phyloP scores from a whole-genome alignment of 2,797 vertebrate species.

The Percopsis omiscomaycus region DNA sequence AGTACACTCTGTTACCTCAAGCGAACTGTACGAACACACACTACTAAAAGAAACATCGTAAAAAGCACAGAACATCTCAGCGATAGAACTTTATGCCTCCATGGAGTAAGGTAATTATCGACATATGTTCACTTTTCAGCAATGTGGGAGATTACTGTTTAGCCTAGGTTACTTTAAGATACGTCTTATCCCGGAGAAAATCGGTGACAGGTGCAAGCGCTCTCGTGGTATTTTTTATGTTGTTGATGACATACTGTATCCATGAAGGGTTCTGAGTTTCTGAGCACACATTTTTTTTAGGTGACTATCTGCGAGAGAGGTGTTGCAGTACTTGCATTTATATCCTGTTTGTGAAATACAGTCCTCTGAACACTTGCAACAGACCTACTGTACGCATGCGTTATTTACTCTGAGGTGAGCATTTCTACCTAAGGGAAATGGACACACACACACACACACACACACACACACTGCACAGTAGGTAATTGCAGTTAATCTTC shows the following conservation, averaged over 20 bases:
- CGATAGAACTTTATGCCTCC: conserved; percentile 42
- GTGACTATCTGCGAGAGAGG: conserved; percentile 4
- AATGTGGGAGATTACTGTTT: neutral
- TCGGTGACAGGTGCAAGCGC: conserved; percentile 56
- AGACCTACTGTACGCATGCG: conserved; percentile 50
- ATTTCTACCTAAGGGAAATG: conserved; percentile 3
- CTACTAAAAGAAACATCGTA: too few relatives aligned
- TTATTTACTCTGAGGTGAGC: conserved; percentile 18
- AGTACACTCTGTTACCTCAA: conserved; percentile 23
- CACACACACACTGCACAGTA: neutral
- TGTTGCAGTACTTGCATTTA: neutral
- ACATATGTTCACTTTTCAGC: neutral
- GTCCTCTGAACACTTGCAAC: neutral
- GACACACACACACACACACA: neutral
- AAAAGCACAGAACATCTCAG: conserved; percentile 22
- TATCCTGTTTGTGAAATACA: conserved; percentile 46
- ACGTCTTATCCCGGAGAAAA: neutral
- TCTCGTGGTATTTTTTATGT: conserved; percentile 20
- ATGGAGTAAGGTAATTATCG: conserved; percentile 49
- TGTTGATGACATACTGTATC: too few relatives aligned
- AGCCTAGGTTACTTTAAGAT: neutral
- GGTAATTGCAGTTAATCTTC: neutral
- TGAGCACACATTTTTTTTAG: neutral
- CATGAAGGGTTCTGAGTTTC: neutral
- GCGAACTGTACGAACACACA: conserved; percentile 11